Evolutionary conservation across 2,797 vertebrate species (phyloP), one percentile per base, ranked within the genome.

Genomic region (Acanthiza pusilla): DNA sequence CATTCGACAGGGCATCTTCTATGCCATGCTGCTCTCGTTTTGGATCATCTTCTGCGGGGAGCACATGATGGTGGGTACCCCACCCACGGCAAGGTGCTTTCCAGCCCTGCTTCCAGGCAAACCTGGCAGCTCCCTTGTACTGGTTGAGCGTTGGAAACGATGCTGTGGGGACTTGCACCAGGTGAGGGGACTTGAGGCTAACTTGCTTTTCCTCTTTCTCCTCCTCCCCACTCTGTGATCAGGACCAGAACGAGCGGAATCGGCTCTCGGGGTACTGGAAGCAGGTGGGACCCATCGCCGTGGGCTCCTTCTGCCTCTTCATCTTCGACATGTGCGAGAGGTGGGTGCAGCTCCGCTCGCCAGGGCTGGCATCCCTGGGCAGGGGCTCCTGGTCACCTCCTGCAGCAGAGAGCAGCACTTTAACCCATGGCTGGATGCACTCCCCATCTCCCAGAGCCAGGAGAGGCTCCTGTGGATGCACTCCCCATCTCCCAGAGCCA

Each of bases 41-140:
- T 99, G 99, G 99, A 99, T 99, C 97, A 99, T 99, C 97, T 99
- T 99, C 97, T 99, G 99, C 2, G 99, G 99, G 34, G 99, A 99
- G 97, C 99, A 99, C 97, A 98, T 99, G 97, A 99, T 99, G 99
- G 99, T 99, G 97, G 54, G 98, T 94, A 23, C 7, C 0, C 23
- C 51, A 12, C 23, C 4, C 22, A 2, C 1, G 16, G 42, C 7
- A 34, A 42, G 25, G 54, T 18, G 47, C 2, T 27, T 67, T 50
- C 73, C 50, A 11, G n/a, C 53, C 40, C 58, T 0, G 0, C 22
- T 71, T 42, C 30, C 29, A 57, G 40, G 2, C 11, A 2, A 62
- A 26, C 18, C 66, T 63, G 65, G 16, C 80, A n/a, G 13, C 54
- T 70, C 36, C 55, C 21, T 25, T 25, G 26, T 51, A 9, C 25